phyloP scores from a whole-genome alignment of 2,113 vertebrate genomes.

The Oryctolagus cuniculus region mOryCun1.1 NC_091434.1:124213001-124213500 shows the following conservation, averaged over 20 bases:
- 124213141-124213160: background rate
- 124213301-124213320: background rate
- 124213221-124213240: background rate
- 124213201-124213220: background rate
- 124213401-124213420: background rate
- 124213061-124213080: background rate
- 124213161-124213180: too few species aligned
- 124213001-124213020: fast-evolving
- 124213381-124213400: fast-evolving
- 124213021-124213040: background rate
- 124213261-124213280: background rate
- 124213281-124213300: background rate
- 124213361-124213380: background rate
- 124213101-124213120: background rate
- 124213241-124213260: fast-evolving
- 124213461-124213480: background rate
- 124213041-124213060: background rate
- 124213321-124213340: background rate
- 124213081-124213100: background rate
- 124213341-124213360: background rate
- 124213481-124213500: background rate
- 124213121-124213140: background rate
- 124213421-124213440: background rate
- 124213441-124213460: background rate
- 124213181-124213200: background rate